These are phyloP conservation scores for Penaeus vannamei DNA, from an alignment of 1,140 invertebrate genomes.

Conservation along the genomic window DNA sequence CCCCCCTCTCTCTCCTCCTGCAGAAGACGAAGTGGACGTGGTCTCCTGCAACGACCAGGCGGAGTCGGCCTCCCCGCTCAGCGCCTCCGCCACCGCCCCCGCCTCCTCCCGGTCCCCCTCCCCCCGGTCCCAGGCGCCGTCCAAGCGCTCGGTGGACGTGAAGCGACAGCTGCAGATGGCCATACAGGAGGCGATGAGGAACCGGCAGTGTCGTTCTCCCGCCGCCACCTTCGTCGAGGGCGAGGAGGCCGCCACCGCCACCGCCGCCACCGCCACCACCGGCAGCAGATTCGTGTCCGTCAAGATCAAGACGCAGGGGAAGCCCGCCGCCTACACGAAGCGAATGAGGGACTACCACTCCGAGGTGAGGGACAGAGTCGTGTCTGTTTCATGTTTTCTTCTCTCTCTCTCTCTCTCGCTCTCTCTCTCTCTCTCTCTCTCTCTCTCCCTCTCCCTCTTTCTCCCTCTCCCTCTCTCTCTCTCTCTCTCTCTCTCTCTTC, in stretches of 20 bases:
- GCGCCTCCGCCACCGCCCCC: background rate
- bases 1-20: constrained; percentile 8
- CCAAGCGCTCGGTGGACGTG: constrained; percentile 42
- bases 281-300: constrained; percentile 46
- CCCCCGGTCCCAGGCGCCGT: background rate
- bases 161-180: constrained; percentile 55
- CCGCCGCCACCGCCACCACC: background rate
- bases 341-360: constrained; percentile 58
- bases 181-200: constrained; percentile 55
- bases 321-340: constrained; percentile 59
- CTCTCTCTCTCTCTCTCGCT: no score
- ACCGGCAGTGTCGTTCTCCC: constrained; percentile 36
- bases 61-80: background rate
- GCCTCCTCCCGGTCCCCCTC: constrained; percentile 7
- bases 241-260: constrained; percentile 1
- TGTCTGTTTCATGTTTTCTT: background rate
- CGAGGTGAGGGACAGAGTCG: background rate
- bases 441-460: no score
- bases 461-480: no score
- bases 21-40: constrained; percentile 60
- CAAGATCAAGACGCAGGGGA: constrained; percentile 59
- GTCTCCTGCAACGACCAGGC: constrained; percentile 46
- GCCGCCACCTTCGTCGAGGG: background rate
- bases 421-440: no score
- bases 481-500: no score